Evolutionary conservation across 2,113 vertebrate genomes (phyloP).

Genomic region (Microcebus tavaratra): DNA sequence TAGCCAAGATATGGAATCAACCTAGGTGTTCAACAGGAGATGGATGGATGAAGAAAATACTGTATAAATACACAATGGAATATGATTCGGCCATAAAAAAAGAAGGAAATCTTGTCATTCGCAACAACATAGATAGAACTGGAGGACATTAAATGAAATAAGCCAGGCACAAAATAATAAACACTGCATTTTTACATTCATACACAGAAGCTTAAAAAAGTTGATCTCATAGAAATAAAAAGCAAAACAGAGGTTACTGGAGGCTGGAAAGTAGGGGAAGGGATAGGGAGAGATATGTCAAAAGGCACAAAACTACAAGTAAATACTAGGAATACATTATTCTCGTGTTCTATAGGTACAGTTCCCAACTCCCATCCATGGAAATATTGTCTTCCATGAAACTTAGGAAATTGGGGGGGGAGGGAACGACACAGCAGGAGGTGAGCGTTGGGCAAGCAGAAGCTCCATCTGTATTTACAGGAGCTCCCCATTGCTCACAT

Average conservation of each 20-base stretch:
- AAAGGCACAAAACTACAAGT: not conserved
- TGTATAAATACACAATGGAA: not conserved
- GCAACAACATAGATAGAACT: not conserved
- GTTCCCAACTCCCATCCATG: no score
- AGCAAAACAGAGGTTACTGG: not conserved
- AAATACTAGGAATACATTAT: not conserved
- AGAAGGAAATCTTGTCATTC: not conserved
- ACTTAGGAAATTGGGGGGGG: no score
- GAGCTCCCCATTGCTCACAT: no score
- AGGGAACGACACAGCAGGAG: no score
- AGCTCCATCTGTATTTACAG: no score
- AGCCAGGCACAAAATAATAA: not conserved
- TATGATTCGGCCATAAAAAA: not conserved
- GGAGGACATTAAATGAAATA: not conserved
- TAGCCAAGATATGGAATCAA: not conserved
- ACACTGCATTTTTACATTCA: not conserved
- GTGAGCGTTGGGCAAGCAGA: no score
- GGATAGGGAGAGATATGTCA: not conserved
- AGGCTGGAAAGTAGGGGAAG: not conserved
- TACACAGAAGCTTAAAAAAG: not conserved
- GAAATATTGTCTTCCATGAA: no score
- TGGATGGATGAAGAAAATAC: not conserved
- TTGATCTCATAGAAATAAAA: not conserved
- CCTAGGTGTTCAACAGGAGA: not conserved
- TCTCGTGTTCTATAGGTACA: not conserved